phyloP scores from a whole-genome alignment of 2,797 vertebrate genomes.

The Tarsius wallacei region DNA sequence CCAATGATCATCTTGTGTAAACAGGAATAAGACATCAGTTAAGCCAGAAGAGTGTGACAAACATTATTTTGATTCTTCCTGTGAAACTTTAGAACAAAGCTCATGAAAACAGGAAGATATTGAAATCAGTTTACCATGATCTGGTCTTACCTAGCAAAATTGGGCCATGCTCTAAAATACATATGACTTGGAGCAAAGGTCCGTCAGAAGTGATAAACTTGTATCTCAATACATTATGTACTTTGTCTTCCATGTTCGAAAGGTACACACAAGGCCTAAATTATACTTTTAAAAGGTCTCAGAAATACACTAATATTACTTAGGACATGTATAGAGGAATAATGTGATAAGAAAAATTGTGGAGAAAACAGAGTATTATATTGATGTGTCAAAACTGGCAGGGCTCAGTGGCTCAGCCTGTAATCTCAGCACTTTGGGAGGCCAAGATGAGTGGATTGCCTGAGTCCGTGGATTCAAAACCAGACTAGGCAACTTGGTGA shows the following conservation, averaged over 20 bases:
- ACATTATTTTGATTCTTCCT: conserved; percentile 67
- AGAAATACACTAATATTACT: conserved; percentile 26
- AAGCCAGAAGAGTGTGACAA: conserved; percentile 64
- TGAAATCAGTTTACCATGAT: conserved; percentile 45
- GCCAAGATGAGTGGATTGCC: too few relatives aligned
- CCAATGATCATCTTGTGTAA: conserved; percentile 73
- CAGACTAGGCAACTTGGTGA: too few relatives aligned
- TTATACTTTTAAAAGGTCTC: neutral
- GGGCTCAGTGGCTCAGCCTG: too few relatives aligned
- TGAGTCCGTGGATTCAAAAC: too few relatives aligned
- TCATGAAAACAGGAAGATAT: conserved; percentile 44
- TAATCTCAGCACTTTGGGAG: too few relatives aligned
- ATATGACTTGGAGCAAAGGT: neutral
- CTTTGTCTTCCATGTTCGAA: conserved; percentile 44
- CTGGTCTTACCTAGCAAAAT: conserved; percentile 10
- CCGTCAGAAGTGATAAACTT: conserved; percentile 37
- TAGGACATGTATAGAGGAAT: neutral
- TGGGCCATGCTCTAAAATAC: conserved; percentile 16
- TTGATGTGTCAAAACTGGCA: neutral
- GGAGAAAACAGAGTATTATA: conserved; percentile 37
- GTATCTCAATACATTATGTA: neutral
- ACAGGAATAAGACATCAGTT: conserved; percentile 78
- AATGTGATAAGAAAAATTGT: neutral
- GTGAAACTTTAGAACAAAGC: conserved; percentile 68
- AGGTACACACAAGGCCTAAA: conserved; percentile 38